Percentiles rank a stretch among this genome's conserved stretches.
phyloP scores from a whole-genome alignment of 2,888 invertebrate species.

The Drosophila cracens region DNA sequence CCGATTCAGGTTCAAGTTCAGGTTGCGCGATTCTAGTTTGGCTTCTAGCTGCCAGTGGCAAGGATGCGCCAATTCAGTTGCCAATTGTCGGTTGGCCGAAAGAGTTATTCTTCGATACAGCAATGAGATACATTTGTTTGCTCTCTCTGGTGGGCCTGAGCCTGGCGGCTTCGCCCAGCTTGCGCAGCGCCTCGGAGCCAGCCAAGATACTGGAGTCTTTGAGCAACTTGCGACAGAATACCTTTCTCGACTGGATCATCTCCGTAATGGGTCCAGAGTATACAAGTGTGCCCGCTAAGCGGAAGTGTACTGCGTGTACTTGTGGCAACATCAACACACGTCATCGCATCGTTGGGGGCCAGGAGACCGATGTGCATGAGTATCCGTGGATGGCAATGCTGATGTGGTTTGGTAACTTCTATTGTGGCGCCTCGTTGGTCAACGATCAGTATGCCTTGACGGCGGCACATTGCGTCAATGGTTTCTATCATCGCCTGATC shows the following conservation, averaged over 20 bases:
- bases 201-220: conserved; percentile 61
- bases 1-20: conserved; percentile 41
- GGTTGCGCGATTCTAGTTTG: conserved; percentile 19
- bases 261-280: conserved; percentile 72
- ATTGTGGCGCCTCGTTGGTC: conserved; percentile 91
- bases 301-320: conserved; percentile 80
- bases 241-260: conserved; percentile 77
- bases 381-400: conserved; percentile 90
- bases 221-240: conserved; percentile 66
- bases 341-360: conserved; percentile 91
- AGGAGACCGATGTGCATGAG: conserved; percentile 90
- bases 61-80: conserved; percentile 64
- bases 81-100: conserved; percentile 65
- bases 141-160: conserved; percentile 35
- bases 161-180: conserved; percentile 56
- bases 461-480: conserved; percentile 90
- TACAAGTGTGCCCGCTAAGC: conserved; percentile 53
- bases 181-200: conserved; percentile 57
- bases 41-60: conserved; percentile 13
- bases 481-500: conserved; percentile 87
- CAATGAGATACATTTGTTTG: conserved; percentile 49
- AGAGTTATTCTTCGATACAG: conserved; percentile 42
- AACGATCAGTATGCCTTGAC: conserved; percentile 91
- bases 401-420: conserved; percentile 86
- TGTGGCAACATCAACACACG: conserved; percentile 89